A percentile compares a stretch with the other conserved stretches of the same genome.
Evolutionary conservation across 1,140 invertebrate species (phyloP).

Genomic region (Drosophila leontia): DNA sequence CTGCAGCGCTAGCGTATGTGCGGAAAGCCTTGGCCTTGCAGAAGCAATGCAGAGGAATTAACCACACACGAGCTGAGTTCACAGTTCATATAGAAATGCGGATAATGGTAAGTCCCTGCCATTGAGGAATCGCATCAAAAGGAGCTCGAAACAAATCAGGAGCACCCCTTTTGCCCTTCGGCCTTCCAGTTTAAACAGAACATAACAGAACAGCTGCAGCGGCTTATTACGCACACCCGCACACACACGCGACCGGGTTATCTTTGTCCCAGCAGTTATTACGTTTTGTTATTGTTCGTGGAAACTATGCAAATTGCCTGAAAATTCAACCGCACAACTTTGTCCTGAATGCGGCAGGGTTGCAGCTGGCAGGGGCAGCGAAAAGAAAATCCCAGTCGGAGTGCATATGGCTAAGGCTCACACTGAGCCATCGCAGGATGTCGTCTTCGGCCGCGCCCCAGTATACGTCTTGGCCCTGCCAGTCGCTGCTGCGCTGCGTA

Average conservation of each 20-base stretch:
- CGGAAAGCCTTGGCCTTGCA: conserved; percentile 31
- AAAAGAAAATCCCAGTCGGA: conserved; percentile 20
- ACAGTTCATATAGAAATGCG: conserved; percentile 6
- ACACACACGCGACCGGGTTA: conserved; percentile 25
- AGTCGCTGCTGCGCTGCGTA: conserved; percentile 53
- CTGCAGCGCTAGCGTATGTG: not conserved
- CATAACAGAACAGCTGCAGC: conserved; percentile 29
- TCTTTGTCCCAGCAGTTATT: conserved; percentile 31
- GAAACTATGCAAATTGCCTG: conserved; percentile 52
- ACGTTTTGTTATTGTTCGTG: conserved; percentile 37
- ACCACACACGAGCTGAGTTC: conserved; percentile 15
- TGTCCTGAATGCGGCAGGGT: conserved; percentile 19
- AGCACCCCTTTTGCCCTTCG: not conserved
- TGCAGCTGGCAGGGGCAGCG: not conserved
- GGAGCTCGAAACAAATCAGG: conserved; percentile 6
- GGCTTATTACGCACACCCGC: conserved; percentile 21
- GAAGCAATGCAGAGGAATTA: conserved; percentile 20
- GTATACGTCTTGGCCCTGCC: conserved; percentile 10
- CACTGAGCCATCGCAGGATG: conserved; percentile 16
- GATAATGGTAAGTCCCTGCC: conserved; percentile 8
- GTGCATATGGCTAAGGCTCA: conserved; percentile 37
- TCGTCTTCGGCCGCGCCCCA: conserved; percentile 13
- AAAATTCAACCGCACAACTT: conserved; percentile 51
- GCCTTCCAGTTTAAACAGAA: not conserved
- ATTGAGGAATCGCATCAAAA: conserved; percentile 10